Conservation (phyloP, 2,797 vertebrate species). For the Chrysolophus pictus region DNA sequence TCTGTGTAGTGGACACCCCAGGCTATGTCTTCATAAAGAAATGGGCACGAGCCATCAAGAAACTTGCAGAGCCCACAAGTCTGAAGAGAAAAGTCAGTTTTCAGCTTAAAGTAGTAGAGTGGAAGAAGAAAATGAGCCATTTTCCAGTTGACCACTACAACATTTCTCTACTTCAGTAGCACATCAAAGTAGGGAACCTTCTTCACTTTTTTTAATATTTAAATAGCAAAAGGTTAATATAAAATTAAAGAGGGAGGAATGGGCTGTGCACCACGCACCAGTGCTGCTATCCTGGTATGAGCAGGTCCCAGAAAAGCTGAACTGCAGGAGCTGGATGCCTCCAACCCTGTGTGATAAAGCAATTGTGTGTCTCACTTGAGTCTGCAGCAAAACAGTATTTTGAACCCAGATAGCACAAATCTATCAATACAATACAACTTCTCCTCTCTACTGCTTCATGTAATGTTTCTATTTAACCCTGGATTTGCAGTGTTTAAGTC, state of each 20-base stretch:
- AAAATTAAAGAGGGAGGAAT: not conserved
- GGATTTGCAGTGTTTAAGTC: not conserved
- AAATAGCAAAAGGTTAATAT: not conserved
- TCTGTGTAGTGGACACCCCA: not conserved
- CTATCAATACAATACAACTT: not conserved
- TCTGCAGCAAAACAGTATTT: not conserved
- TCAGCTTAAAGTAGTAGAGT: not conserved
- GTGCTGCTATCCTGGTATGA: not conserved
- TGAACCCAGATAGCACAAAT: not conserved
- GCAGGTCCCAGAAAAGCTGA: fast-evolving
- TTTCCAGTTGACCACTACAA: not conserved
- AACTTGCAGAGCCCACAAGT: not conserved
- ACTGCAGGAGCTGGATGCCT: not conserved
- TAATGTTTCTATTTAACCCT: not conserved
- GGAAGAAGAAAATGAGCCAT: fast-evolving
- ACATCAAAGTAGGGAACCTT: not conserved
- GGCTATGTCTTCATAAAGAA: not conserved
- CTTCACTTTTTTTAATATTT: not conserved
- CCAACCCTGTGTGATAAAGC: not conserved
- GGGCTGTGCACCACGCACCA: too few species aligned
- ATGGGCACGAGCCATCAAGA: not conserved
- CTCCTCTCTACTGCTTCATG: not conserved
- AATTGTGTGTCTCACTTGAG: not conserved
- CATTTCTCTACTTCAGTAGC: not conserved
- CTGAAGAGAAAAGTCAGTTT: not conserved